Evolutionary conservation across 1,140 invertebrate genomes (phyloP), one percentile per base, ranked within the genome.

Genomic region (Drosophila pachea): DNA sequence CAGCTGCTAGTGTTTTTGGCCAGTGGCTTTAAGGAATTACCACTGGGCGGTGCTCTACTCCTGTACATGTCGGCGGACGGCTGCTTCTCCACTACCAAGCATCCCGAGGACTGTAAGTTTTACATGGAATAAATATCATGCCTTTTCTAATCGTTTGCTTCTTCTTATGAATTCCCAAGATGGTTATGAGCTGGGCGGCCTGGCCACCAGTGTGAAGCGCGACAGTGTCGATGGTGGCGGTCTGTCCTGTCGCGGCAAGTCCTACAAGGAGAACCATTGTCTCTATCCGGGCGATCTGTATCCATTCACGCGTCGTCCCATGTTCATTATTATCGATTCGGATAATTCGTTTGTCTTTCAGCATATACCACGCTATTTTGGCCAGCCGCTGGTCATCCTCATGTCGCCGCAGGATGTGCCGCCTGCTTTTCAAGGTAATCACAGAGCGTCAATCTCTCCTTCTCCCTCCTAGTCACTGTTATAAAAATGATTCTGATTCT

Each of bases 41-140:
- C 97, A 22, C 92, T 94, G 4, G 97, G 96, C 88, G 97, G 97
- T 50, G 97, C 96, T 36, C 91, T 99, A 62, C 91, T 99, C 29
- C 91, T 99, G 40, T 99, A 99, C 90, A 93, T 99, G 71, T 99
- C 97, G 16, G 96, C 97, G 22, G 97, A 99, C 89, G 97, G 97
- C 16, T 95, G 95, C 84, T 96, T 96, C 89, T 94, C 95, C n/a
- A 94, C 94, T 71, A 92, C 94, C 55, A 97, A 97, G 90, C 95
- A 96, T 90, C 93, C 94, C 35, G 96, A 97, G 92, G 95, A 97
- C 90, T 94, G 96, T 97, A 91, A 94, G 94, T 92, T 22, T 22
- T 22, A 22, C 22, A 22, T 22, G 22, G 3, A 22, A 22, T 22
- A 3, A 22, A 22, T 22, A 3, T 3, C 1, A 2, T 22, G 22